Evolutionary conservation across 2,888 invertebrate genomes (phyloP), one percentile per base, ranked within the genome.

Genomic region (Atherix ibis): DNA sequence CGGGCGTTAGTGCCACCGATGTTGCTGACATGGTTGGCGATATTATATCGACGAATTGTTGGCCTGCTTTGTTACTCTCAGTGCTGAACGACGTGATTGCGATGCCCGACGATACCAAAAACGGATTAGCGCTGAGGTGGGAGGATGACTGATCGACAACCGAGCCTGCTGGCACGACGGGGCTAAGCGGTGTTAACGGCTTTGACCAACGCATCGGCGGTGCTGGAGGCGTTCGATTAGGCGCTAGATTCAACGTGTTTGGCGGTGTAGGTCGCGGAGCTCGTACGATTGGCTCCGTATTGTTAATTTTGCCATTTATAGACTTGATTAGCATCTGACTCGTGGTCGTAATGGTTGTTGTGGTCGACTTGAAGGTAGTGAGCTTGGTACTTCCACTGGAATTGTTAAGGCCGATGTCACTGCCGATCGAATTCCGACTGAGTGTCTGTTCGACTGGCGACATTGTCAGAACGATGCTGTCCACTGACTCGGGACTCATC

Each of bases 191-290:
- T 16, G 67, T 66, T 3, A 68, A 68, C 1, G 84, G 83, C 54
- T 85, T 85, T 0, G 82, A 76, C 83, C 85, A 85, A 48, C 85
- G 67, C 10, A 84, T 77, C 0, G 85, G 85, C 1, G 85, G 85
- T 1, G 82, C 81, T 5, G 85, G 85, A 2, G 85, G 84, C 19
- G 78, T 78, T 30, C 52, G 46, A 18, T 52, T 40, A 24, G 43
- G 39, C 35, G 47, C 51, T 48, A 85, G 69, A 62, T 80, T 84
- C 41, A 85, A 62, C 24, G 84, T 84, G 56, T 81, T 84, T 32
- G 84, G 84, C 48, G 84, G 79, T 46, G 82, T 81, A 2, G 84
- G 84, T 50, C 81, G 65, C 16, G 76, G 76, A 32, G 75, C 74
- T 55, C 70, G 60, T 47, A 73, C 59, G 52, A 68, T 61, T 40